Evolutionary conservation across 2,888 invertebrate genomes (phyloP).

Genomic region (Idaea aversata): DNA sequence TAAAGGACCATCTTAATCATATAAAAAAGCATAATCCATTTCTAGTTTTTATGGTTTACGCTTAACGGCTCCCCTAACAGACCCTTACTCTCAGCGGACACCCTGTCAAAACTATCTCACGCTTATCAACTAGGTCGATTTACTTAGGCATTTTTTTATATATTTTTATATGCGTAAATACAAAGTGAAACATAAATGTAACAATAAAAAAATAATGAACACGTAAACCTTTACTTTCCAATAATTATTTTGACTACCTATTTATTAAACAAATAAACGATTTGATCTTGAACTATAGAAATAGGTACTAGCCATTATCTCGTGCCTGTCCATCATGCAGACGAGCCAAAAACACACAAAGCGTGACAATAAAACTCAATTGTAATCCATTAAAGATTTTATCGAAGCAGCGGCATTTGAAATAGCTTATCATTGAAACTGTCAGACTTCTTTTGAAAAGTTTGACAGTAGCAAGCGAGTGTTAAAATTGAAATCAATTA

Average conservation of each 20-base stretch:
- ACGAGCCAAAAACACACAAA: conserved; percentile 16
- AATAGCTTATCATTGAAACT: neutral
- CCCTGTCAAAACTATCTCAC: too few species aligned
- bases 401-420: conserved; percentile 2
- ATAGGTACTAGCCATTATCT: conserved; percentile 18
- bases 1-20: too few species aligned
- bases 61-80: too few species aligned
- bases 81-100: too few species aligned
- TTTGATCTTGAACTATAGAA: conserved; percentile 26
- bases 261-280: conserved; percentile 10
- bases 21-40: too few species aligned
- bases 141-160: too few species aligned
- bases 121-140: too few species aligned
- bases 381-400: neutral
- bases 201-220: too few species aligned
- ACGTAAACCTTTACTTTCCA: neutral
- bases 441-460: neutral
- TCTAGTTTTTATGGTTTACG: too few species aligned
- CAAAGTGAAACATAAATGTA: neutral
- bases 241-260: neutral
- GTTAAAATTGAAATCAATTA: neutral
- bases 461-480: neutral
- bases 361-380: conserved; percentile 17
- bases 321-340: conserved; percentile 28
- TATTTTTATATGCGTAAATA: too few species aligned